Base-by-base conservation (phyloP, 2,113 vertebrate genomes). In the Dicerorhinus sumatrensis region DNA sequence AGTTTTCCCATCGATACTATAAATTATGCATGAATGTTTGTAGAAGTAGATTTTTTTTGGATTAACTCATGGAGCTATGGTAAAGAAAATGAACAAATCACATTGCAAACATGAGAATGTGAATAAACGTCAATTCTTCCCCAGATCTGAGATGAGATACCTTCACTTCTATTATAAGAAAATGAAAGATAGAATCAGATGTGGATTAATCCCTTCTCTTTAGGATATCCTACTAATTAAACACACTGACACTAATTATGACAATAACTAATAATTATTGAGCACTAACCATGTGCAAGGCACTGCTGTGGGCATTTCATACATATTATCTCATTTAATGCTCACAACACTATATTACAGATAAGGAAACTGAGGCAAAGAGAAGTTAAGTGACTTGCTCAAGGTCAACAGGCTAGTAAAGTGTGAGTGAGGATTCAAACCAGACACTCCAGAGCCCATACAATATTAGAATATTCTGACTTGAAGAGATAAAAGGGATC, bases 31-130 rank as follows among this genome's bases (percentile, higher is more conserved):
- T 92, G 33, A 63, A 87, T 58, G 39, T 76, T 70, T 91, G 10
- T 81, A 94, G 12, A 86, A 87, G 39, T 63, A 75, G 29, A 89
- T 63, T 39, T 86, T 70, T 91, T 94, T 91, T 94, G n/a, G 42
- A 89, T 93, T 90, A 70, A 69, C 27, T 76, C 63, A 1, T 77
- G 42, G 33, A 94, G 21, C 27, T 90, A 72, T 46, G 18, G 8
- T 70, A 89, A 81, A 42, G 29, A 85, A 88, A 27, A 73, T 63
- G 76, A 96, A 89, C 16, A 94, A 89, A 70, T 31, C 16, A 80
- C 51, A 58, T 5, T 54, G 82, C 6, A 89, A 95, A 94, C 95
- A 94, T 76, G 27, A 96, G 70, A 92, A 77, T 54, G 25, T 90
- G 56, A 95, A 84, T 79, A 90, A 95, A 87, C 80, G 46, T 12